Conservation (phyloP, 2,113 vertebrate species). For the Myodes glareolus region DNA sequence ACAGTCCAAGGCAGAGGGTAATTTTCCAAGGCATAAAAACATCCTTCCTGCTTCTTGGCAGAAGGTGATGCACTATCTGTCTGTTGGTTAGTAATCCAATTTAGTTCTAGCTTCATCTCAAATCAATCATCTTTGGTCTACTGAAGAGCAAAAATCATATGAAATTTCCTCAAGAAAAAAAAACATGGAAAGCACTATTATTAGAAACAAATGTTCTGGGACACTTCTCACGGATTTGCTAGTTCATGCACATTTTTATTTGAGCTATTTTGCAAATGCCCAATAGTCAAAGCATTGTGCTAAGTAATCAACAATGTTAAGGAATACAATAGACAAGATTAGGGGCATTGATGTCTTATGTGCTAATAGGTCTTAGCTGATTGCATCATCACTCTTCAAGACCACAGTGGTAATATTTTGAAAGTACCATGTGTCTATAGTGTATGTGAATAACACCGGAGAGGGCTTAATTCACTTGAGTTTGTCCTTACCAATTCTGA, state of each 20-base stretch:
- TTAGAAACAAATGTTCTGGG: not conserved
- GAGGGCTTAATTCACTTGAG: not conserved
- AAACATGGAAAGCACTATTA: not conserved
- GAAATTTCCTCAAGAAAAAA: not conserved
- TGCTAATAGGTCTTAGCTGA: not conserved
- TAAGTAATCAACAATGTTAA: not conserved
- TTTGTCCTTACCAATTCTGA: conserved; percentile 31
- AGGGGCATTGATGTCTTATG: not conserved
- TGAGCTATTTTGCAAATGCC: not conserved
- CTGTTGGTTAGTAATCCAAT: not conserved
- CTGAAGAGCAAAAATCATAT: not conserved
- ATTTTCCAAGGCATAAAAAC: not conserved
- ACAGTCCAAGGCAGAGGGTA: not conserved
- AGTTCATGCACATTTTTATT: not conserved
- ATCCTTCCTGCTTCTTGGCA: not conserved
- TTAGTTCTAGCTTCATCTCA: not conserved
- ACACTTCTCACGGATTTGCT: not conserved
- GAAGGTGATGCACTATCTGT: not conserved
- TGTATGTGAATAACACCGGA: not conserved
- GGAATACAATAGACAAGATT: not conserved
- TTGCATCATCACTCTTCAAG: not conserved
- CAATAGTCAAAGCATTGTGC: not conserved
- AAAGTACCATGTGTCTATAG: not conserved
- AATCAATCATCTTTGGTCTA: not conserved
- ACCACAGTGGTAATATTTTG: not conserved